Conservation (phyloP, 1,140 invertebrate genomes). For the Vanessa tameamea region DNA sequence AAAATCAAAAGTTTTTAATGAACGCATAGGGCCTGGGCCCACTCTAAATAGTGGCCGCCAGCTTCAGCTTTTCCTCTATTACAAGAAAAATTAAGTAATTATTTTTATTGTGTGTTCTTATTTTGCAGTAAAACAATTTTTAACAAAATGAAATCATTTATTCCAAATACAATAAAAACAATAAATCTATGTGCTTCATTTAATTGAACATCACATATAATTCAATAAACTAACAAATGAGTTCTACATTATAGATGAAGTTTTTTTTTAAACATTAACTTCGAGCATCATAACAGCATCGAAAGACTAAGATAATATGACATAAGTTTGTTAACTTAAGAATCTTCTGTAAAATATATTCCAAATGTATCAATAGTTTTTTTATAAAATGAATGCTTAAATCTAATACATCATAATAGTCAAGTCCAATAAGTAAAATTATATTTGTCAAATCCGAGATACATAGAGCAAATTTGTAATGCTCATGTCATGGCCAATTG, state of each 20-base stretch:
- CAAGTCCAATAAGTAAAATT: slow-evolving; percentile 20
- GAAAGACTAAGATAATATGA: slow-evolving; percentile 25
- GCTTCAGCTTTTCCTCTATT: no score
- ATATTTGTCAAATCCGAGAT: slow-evolving; percentile 19
- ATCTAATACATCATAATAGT: slow-evolving; percentile 36
- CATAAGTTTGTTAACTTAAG: slow-evolving; percentile 24
- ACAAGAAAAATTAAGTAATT: no score
- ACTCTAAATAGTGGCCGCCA: no score
- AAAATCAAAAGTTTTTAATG: no score
- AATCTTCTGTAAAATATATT: slow-evolving; percentile 48
- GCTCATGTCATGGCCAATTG: slow-evolving; percentile 7
- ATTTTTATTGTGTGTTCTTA: no score
- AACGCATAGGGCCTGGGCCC: no score
- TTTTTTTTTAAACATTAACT: slow-evolving; percentile 33
- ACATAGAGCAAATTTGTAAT: slow-evolving; percentile 13
- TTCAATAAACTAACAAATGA: slow-evolving; percentile 44
- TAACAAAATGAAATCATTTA: slow-evolving; percentile 51
- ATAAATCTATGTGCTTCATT: slow-evolving; percentile 42
- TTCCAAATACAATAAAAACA: slow-evolving; percentile 54
- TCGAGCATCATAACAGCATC: slow-evolving; percentile 28
- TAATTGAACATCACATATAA: slow-evolving; percentile 55
- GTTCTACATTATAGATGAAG: slow-evolving; percentile 27
- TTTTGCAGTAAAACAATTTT: slow-evolving; percentile 21
- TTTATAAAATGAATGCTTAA: slow-evolving; percentile 42
- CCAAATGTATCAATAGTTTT: slow-evolving; percentile 42